Evolutionary conservation across 2,797 vertebrate genomes (phyloP), one percentile per base, ranked within the genome.

Genomic region (Carcharodon carcharias): DNA sequence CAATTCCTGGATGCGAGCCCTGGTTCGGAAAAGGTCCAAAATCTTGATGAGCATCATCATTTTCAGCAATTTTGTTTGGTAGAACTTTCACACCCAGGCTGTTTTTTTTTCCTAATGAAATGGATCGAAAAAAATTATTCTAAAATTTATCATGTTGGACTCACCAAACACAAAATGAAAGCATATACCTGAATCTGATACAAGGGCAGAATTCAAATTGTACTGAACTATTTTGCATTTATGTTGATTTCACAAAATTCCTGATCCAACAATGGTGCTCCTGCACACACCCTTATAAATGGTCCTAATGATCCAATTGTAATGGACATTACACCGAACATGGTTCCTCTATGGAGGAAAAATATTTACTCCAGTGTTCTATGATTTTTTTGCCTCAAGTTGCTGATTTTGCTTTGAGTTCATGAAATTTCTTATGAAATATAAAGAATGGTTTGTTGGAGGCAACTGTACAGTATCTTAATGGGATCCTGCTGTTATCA

Each of bases 41-140:
- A 40, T 65, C 91, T 67, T 93, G 91, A 67, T 67, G 91, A 93
- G 40, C n/a, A 21, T 93, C n/a, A 67, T 67, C 26, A 21, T 67
- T 93, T 93, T 45, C 91, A 93, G 91, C n/a, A 67, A 67, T 93
- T 45, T 26, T 93, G n/a, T 67, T 65, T 93, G 45, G 26, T 67
- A 4, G 63, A 67, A 67, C 91, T 93, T 93, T 67, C 61, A 67
- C 91, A 93, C 40, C 16, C 91, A 93, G 91, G 18, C n/a, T 7
- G 26, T 61, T 67, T 93, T 85, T 85, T 18, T n/a, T 50, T 1
- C 0, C 45, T 1, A 50, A 50, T 23, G 40, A 85, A 85, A 45
- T 21, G 7, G 9, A 67, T 45, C 21, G 26, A n/a, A 91, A 58
- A 88, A 16, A 67, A 67, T 3, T 14, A 4, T 91, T 61, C 88